Percentiles rank a stretch among this genome's conserved stretches.
Evolutionary conservation across 2,888 invertebrate genomes (phyloP).

Genomic region (Hyposoter didymator): DNA sequence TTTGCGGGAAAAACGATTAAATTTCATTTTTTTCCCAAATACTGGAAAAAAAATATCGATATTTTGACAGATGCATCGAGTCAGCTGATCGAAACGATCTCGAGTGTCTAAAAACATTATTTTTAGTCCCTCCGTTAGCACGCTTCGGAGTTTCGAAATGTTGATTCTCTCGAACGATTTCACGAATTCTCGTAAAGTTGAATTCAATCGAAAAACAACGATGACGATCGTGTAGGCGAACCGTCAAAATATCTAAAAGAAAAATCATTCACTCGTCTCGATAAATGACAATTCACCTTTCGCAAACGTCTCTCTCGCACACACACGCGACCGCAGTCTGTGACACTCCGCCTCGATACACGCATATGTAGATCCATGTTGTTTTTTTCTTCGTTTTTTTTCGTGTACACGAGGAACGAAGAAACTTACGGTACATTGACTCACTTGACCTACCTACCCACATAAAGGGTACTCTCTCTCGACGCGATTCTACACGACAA

Average conservation of each 20-base stretch:
- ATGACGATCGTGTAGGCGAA: neutral
- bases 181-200: neutral
- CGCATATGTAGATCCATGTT: neutral
- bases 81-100: neutral
- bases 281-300: neutral
- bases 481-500: slow-evolving; percentile 49
- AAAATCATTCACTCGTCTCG: neutral
- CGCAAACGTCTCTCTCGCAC: neutral
- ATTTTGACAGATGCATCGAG: neutral
- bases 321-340: neutral
- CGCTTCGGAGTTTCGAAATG: neutral
- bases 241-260: neutral
- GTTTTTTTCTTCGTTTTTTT: slow-evolving; percentile 22
- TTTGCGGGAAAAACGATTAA: neutral
- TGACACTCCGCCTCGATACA: neutral
- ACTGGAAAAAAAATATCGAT: neutral
- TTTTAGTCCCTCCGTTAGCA: neutral
- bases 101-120: slow-evolving; percentile 9
- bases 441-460: slow-evolving; percentile 82
- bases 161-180: neutral
- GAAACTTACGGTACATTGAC: slow-evolving; percentile 71
- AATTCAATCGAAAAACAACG: neutral
- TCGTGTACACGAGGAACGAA: slow-evolving; percentile 46
- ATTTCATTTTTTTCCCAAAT: neutral
- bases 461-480: slow-evolving; percentile 65